Conservation (phyloP, 2,113 vertebrate species). For the Percina caprodes region DNA sequence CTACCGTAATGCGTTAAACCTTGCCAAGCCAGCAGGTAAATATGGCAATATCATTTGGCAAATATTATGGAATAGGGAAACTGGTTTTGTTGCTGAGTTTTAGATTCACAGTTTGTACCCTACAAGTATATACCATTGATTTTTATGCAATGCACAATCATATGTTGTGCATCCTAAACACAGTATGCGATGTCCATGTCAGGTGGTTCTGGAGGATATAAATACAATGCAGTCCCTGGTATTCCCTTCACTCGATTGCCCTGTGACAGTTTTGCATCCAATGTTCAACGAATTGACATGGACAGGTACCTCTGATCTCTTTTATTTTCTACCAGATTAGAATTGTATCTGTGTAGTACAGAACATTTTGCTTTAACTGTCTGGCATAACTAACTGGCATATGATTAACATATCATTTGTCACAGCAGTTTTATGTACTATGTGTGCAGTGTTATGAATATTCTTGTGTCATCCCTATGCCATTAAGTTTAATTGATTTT, state of each 20-base stretch:
- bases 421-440: not conserved
- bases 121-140: not conserved
- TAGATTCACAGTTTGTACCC: not conserved
- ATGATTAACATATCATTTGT: not conserved
- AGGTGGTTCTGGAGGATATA: slow-evolving; percentile 52
- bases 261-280: slow-evolving; percentile 84
- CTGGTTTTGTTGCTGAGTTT: not conserved
- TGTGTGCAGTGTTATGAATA: not conserved
- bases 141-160: not conserved
- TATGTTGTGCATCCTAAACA: not conserved
- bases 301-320: slow-evolving; percentile 85
- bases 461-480: not conserved
- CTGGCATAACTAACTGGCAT: too few relatives aligned
- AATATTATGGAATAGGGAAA: not conserved
- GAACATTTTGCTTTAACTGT: not conserved
- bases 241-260: slow-evolving; percentile 84
- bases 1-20: slow-evolving; percentile 37
- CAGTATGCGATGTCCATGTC: slow-evolving; percentile 8
- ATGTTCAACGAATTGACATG: slow-evolving; percentile 87
- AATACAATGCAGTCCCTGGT: slow-evolving; percentile 37
- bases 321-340: not conserved
- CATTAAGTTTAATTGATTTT: not conserved
- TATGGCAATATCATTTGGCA: not conserved
- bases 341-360: not conserved
- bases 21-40: slow-evolving; percentile 55